Base-by-base conservation (phyloP, 64 coral and sea anemone genomes). In the Dendrophyllia cribrosa region DNA sequence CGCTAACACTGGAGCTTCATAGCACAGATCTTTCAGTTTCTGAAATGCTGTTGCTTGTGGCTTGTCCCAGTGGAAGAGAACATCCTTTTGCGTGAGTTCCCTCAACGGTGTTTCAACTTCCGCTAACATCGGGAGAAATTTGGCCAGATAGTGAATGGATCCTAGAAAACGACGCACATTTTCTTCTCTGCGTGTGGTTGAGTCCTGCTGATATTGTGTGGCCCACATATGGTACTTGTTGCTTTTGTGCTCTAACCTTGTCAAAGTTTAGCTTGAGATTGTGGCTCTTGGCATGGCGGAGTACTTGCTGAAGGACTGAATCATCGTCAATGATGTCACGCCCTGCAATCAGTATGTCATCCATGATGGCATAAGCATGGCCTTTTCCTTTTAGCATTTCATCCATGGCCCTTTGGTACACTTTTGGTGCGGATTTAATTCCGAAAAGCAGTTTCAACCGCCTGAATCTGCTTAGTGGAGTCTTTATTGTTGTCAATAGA, bases 371-470 rank as follows among this genome's bases (percentile, higher is more conserved):
- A 11, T 69, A 69, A 3, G 66, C 66, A 73, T 46, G 74, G 5
- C 52, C 74, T 66, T 79, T 68, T 19, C 88, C 88, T 48, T 89
- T 44, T 13, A 79, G 45, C 43, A 89, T 89, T 77, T 89, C 73
- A 78, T 78, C 20, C 60, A 89, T 79, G 17, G 88, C 49, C 43
- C 66, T 90, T 48, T 71, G 76, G 50, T 90, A 70, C 76, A 90
- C 81, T 81, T 90, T 84, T 60, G 91, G 75, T 46, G 86, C 78
- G 11, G 72, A 79, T 72, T 94, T 89, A 25, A 89, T 94, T 16
- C 92, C 92, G 55, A 89, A 94, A 22, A 76, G 83, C 45, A 90
- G 70, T 44, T 68, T 94, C 17, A 87, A 71, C 93, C 82, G 90
- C 51, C 64, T 78, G 52, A 91, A 91, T 68, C 88, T 83, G 48